phyloP scores from a whole-genome alignment of 2,113 vertebrate species.

The Ptychochromis oligacanthus region DNA sequence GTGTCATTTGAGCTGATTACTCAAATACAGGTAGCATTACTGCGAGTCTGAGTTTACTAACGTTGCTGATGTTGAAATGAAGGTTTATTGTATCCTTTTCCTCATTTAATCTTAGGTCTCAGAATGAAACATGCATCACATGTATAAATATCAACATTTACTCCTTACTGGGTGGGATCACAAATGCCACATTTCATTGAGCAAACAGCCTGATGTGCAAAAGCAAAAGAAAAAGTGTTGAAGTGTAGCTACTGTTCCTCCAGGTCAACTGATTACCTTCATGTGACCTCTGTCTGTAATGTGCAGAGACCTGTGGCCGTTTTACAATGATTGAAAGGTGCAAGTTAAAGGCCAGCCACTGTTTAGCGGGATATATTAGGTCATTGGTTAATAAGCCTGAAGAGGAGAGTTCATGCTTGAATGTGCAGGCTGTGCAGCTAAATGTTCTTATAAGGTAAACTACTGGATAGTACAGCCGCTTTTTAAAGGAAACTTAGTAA shows the following conservation, averaged over 20 bases:
- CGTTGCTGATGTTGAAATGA: neutral
- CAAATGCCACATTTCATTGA: neutral
- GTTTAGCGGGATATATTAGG: slow-evolving; percentile 7
- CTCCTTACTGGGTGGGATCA: neutral
- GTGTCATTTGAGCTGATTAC: too few species aligned
- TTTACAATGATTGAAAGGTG: slow-evolving; percentile 30
- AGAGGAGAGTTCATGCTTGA: slow-evolving; percentile 6
- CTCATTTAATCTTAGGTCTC: too few species aligned
- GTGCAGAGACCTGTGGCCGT: neutral
- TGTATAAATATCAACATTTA: neutral
- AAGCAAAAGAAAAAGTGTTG: neutral
- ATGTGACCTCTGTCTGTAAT: neutral
- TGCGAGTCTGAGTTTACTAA: rapidly evolving
- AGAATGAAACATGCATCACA: too few species aligned
- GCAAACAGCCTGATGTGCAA: neutral
- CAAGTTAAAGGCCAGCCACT: slow-evolving; percentile 9
- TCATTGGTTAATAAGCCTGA: slow-evolving; percentile 51
- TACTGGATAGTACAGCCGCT: too few species aligned
- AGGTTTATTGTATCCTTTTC: neutral
- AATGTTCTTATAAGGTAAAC: neutral
- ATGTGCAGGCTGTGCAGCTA: neutral
- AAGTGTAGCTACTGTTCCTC: neutral
- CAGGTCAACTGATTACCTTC: neutral
- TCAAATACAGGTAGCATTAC: neutral
- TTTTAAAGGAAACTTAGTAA: too few species aligned